phyloP scores from a whole-genome alignment of 2,888 invertebrate species.

The Drosophila conformis region DNA sequence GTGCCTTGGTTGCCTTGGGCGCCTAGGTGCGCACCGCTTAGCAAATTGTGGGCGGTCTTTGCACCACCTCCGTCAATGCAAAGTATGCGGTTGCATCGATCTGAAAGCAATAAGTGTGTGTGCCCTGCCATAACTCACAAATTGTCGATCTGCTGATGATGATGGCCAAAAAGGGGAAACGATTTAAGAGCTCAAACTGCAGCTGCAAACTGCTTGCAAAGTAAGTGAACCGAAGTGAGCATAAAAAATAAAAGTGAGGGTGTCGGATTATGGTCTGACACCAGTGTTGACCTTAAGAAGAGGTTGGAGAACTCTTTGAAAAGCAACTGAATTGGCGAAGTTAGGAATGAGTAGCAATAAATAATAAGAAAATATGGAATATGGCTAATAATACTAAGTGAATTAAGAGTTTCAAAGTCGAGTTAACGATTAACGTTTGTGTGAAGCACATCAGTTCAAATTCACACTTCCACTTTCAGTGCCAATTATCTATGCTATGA shows the following conservation, averaged over 20 bases:
- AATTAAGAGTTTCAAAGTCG: neutral
- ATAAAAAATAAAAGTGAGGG: neutral
- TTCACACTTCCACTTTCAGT: conserved; percentile 34
- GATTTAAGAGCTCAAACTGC: conserved; percentile 27
- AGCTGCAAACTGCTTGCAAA: conserved; percentile 2
- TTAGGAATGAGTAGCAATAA: neutral
- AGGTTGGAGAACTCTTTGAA: neutral
- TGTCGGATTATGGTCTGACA: neutral
- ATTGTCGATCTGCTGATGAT: conserved; percentile 39
- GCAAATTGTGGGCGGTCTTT: conserved; percentile 31
- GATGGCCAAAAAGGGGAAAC: conserved; percentile 14
- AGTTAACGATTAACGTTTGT: neutral
- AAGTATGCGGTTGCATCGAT: conserved; percentile 52
- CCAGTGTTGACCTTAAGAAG: too few relatives aligned
- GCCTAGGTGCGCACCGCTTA: conserved; percentile 28
- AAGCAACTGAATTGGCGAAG: neutral
- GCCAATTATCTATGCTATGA: conserved; percentile 29
- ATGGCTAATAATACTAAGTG: neutral
- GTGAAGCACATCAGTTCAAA: conserved; percentile 4
- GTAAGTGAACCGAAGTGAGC: neutral
- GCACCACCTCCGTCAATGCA: conserved; percentile 19
- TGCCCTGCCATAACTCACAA: conserved; percentile 27
- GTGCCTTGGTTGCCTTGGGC: conserved; percentile 8
- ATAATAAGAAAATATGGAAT: neutral
- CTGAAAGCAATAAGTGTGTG: conserved; percentile 16